Base-by-base conservation (phyloP, 2,113 vertebrate species). In the Neomonachus schauinslandi region DNA sequence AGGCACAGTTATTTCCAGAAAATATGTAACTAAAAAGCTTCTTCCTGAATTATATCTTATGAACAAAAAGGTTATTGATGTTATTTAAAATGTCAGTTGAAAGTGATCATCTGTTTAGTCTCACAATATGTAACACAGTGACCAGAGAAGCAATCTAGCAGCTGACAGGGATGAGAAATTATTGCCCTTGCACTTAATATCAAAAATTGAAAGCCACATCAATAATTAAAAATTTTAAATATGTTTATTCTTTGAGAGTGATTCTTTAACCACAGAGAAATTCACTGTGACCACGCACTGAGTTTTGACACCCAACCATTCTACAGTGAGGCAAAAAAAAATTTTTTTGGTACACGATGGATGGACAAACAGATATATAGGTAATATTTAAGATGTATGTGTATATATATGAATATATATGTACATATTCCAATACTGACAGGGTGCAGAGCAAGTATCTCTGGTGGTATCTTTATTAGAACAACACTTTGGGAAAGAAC, bases 131-230 rank as follows among this genome's bases (percentile, higher is more conserved):
- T 61, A 69, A 53, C 19, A 51, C 46, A 80, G 6, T 65, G 49
- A 74, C 28, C 22, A 74, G 33, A 77, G 63, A 84, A 82, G 16
- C 39, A 59, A 59, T 42, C 21, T 51, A 89, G 33, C 21, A 77
- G 31, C 18, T 85, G 51, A 89, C 26, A 57, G 18, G 31, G 24
- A 55, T 79, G 61, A 94, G n/a, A 79, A 95, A 81, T 67, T 51
- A 81, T 33, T 93, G 12, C 46, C 69, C 28, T 24, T 93, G 22
- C 1, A 69, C 19, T 81, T 90, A 80, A 24, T 80, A 33, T 80
- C 33, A 76, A 97, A 95, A 18, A 72, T 90, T 85, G 72, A 92
- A 97, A 80, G 53, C 16, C 6, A 93, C 49, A 95, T 81, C 61
- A 90, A 83, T 76, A 71, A 90, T 87, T 69, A 51, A 87, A 67